phyloP scores from a whole-genome alignment of 2,113 vertebrate genomes.

The Cyanoderma ruficeps region DNA sequence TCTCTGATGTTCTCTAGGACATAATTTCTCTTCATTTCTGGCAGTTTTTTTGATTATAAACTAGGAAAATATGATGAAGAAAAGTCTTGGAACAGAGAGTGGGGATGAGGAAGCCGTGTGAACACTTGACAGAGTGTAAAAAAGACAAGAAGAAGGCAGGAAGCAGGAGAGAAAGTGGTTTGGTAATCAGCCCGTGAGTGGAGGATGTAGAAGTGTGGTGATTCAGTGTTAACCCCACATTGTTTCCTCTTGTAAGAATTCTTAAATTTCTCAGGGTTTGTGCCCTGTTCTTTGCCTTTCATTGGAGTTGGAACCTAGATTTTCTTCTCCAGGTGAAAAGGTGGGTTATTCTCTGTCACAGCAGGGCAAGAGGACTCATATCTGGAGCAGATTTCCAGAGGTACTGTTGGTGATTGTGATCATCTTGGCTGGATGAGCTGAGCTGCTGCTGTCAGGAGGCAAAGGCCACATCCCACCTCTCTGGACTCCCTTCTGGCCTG shows the following conservation, averaged over 20 bases:
- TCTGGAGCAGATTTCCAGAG: not conserved
- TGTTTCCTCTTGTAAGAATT: not conserved
- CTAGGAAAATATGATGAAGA: not conserved
- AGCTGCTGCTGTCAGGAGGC: not conserved
- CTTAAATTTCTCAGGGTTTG: not conserved
- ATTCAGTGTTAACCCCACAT: not conserved
- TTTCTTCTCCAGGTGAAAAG: not conserved
- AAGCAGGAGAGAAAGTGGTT: conserved; percentile 24
- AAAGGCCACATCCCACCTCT: not conserved
- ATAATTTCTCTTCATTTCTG: not conserved
- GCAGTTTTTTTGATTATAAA: not conserved
- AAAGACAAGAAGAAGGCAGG: not conserved
- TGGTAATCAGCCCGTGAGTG: not conserved
- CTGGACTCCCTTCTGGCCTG: not conserved
- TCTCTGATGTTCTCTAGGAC: not conserved
- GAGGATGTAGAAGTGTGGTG: not conserved
- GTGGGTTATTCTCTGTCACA: not conserved
- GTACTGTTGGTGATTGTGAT: not conserved
- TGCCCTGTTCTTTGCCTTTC: not conserved
- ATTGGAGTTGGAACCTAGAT: not conserved
- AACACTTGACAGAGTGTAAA: not conserved
- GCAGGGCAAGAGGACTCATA: not conserved
- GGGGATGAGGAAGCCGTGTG: not conserved
- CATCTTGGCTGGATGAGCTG: not conserved
- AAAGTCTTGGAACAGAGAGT: not conserved